These are phyloP conservation scores for Dasysyrphus albostriatus DNA, from an alignment of 2,888 invertebrate genomes.

Conservation along the genomic window DNA sequence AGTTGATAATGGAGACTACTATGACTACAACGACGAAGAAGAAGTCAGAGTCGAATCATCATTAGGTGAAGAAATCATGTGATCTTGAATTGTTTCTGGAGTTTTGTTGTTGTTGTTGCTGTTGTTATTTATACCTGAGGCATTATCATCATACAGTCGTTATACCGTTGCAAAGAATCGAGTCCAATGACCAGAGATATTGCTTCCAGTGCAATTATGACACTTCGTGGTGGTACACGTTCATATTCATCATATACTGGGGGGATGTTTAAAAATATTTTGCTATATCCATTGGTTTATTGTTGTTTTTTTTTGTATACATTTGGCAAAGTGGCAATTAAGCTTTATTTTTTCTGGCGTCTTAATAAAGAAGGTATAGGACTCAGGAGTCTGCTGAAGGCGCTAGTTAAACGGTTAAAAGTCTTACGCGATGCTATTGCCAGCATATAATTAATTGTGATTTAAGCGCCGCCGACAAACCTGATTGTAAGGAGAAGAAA, in stretches of 20 bases:
- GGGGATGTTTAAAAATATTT: neutral
- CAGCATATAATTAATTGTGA: neutral
- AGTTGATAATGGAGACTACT: neutral
- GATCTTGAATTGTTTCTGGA: constrained; percentile 60
- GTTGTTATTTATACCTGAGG: constrained; percentile 20
- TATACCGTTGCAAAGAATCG: constrained; percentile 58
- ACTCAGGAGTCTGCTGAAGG: neutral
- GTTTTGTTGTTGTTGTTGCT: constrained; percentile 15
- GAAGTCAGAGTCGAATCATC: constrained; percentile 37
- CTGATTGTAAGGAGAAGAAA: neutral
- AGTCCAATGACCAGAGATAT: constrained; percentile 50
- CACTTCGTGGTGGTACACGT: constrained; percentile 34
- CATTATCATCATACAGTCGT: constrained; percentile 36
- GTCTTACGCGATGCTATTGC: neutral
- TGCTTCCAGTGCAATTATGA: constrained; percentile 54
- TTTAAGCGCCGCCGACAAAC: constrained; percentile 1
- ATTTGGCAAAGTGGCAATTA: constrained; percentile 18
- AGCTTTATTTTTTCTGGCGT: constrained; percentile 11
- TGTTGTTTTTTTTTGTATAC: neutral
- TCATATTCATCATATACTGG: constrained; percentile 7
- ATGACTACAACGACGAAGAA: neutral
- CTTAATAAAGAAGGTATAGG: neutral
- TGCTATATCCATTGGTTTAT: constrained; percentile 2
- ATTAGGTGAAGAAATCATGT: constrained; percentile 62
- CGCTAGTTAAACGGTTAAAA: neutral